These are phyloP conservation scores for Altica lythri DNA, from an alignment of 2,888 invertebrate species.

Conservation along the genomic window DNA sequence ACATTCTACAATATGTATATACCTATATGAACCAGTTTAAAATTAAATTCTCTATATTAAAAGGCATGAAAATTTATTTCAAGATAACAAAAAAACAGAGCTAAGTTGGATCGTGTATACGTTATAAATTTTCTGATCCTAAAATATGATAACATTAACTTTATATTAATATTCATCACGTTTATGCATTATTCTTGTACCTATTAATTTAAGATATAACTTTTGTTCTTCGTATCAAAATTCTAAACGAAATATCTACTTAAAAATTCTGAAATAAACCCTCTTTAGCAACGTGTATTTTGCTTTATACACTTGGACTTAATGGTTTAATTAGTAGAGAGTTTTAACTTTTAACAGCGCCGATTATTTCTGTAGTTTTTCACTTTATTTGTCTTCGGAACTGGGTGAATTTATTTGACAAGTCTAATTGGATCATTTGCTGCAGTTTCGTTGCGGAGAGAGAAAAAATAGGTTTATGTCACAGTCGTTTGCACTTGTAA, in stretches of 20 bases:
- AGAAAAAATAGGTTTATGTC: not conserved
- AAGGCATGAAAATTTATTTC: too few species aligned
- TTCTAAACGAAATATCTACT: not conserved
- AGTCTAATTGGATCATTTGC: conserved; percentile 9
- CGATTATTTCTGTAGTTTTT: conserved; percentile 3
- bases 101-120: too few species aligned
- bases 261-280: not conserved
- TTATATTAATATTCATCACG: too few species aligned
- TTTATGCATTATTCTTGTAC: too few species aligned
- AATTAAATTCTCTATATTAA: too few species aligned
- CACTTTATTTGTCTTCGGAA: conserved; percentile 9
- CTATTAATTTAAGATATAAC: too few species aligned
- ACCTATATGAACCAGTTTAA: too few species aligned
- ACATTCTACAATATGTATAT: too few species aligned
- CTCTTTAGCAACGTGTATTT: not conserved
- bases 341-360: conserved; percentile 15
- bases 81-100: too few species aligned
- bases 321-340: conserved; percentile 11
- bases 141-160: too few species aligned
- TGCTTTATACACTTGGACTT: conserved; percentile 2
- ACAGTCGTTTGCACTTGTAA: not conserved
- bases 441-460: conserved; percentile 7
- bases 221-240: too few species aligned
- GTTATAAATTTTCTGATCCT: too few species aligned
- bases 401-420: conserved; percentile 6